phyloP scores from a whole-genome alignment of 1,140 invertebrate genomes.

The Aphelinus certus region DNA sequence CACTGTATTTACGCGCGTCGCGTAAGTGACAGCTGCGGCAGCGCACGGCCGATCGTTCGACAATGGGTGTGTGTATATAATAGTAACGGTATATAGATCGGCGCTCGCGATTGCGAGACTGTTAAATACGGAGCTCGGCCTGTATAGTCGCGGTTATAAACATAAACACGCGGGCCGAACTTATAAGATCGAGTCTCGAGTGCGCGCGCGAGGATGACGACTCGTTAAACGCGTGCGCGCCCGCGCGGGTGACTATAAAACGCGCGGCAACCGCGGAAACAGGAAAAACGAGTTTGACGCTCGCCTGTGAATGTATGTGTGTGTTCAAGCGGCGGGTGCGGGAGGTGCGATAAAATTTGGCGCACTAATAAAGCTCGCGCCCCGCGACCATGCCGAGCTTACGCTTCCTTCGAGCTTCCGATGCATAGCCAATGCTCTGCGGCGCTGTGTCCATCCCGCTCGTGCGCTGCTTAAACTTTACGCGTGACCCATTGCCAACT shows the following conservation, averaged over 20 bases:
- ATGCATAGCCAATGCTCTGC: too few species aligned
- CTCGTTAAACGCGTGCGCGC: slow-evolving; percentile 19
- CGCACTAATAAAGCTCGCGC: slow-evolving; percentile 30
- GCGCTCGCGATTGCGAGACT: too few species aligned
- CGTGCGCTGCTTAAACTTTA: too few species aligned
- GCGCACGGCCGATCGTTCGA: neutral
- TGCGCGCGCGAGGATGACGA: slow-evolving; percentile 17
- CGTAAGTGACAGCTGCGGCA: too few species aligned
- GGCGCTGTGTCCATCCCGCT: too few species aligned
- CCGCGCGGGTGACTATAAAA: slow-evolving; percentile 29
- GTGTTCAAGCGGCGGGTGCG: slow-evolving; percentile 27
- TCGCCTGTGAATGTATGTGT: neutral
- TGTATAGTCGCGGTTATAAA: slow-evolving; percentile 1
- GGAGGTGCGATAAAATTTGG: slow-evolving; percentile 36
- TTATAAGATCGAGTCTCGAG: neutral
- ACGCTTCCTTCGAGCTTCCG: neutral
- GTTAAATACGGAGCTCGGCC: too few species aligned
- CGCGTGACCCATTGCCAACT: too few species aligned
- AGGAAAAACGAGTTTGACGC: slow-evolving; percentile 35
- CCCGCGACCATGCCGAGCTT: neutral
- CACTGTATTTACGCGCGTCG: too few species aligned
- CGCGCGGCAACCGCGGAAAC: slow-evolving; percentile 8
- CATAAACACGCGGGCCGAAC: slow-evolving; percentile 23
- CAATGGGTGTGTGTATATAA: neutral
- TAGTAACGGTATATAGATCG: neutral